phyloP scores from a whole-genome alignment of 2,797 vertebrate genomes.

The Petrocephalus sullivani region DNA sequence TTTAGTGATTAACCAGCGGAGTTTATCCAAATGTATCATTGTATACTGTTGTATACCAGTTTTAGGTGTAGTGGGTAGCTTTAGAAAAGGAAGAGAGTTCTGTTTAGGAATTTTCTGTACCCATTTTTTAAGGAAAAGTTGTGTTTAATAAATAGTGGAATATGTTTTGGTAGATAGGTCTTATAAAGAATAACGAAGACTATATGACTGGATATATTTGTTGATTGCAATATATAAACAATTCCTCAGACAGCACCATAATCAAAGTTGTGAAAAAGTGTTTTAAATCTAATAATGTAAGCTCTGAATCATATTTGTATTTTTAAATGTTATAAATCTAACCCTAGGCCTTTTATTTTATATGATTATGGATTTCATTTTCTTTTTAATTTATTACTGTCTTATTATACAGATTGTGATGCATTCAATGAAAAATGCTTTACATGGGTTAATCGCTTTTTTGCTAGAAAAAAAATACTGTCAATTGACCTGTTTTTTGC shows the following conservation, averaged over 20 bases:
- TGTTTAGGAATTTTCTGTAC: conserved; percentile 43
- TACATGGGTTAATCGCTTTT: neutral
- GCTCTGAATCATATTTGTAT: conserved; percentile 35
- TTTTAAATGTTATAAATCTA: conserved; percentile 45
- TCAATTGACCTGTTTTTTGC: neutral
- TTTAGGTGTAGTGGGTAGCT: conserved; percentile 43
- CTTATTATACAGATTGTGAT: conserved; percentile 23
- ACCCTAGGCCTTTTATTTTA: conserved; percentile 43
- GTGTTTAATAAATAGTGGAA: neutral
- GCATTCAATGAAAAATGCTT: neutral
- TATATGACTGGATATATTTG: neutral
- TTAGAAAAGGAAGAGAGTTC: conserved; percentile 39
- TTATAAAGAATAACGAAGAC: neutral
- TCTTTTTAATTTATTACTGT: conserved; percentile 51
- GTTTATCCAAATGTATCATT: conserved; percentile 39
- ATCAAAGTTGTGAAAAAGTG: neutral
- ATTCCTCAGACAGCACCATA: neutral
- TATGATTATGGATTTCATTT: neutral
- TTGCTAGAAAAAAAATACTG: neutral
- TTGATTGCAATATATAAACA: neutral
- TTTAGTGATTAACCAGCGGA: conserved; percentile 56
- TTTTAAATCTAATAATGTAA: neutral
- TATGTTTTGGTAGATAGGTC: neutral
- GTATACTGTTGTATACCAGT: conserved; percentile 74
- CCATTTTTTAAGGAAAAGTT: conserved; percentile 12